Percentiles rank a stretch among this genome's conserved stretches.
Conservation (phyloP, 2,888 invertebrate species). For the Calliphora vomitoria region DNA sequence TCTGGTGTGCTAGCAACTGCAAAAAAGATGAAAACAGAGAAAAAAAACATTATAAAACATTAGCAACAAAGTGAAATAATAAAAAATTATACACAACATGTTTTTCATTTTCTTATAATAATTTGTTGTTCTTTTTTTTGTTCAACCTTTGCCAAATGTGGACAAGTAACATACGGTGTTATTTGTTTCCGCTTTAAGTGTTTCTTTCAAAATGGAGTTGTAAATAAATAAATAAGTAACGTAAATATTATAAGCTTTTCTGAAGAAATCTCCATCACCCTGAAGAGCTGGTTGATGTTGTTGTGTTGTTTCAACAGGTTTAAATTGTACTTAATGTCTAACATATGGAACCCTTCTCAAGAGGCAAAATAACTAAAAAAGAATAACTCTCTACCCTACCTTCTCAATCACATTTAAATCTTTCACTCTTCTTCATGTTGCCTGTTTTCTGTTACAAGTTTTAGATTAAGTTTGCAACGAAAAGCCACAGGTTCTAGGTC, state of each 20-base stretch:
- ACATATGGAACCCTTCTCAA: slow-evolving; percentile 52
- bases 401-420: not conserved
- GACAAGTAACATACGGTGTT: slow-evolving; percentile 1
- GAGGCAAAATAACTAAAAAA: not conserved
- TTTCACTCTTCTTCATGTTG: not conserved
- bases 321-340: slow-evolving; percentile 32
- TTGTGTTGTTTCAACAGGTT: slow-evolving; percentile 40
- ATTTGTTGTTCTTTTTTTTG: not conserved
- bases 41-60: not conserved
- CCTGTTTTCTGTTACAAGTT: not conserved
- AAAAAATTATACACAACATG: not conserved
- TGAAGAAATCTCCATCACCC: slow-evolving; percentile 2
- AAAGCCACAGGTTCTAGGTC: slow-evolving; percentile 54
- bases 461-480: slow-evolving; percentile 18
- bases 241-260: not conserved
- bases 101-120: not conserved
- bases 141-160: not conserved
- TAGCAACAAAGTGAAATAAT: not conserved
- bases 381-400: not conserved
- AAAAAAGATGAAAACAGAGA: slow-evolving; percentile 81
- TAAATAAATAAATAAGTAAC: not conserved
- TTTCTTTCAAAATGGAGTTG: not conserved
- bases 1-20: slow-evolving; percentile 94
- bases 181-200: not conserved
- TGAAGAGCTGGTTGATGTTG: not conserved